phyloP scores from a whole-genome alignment of 2,113 vertebrate genomes.

The Halcyon malimbica region DNA sequence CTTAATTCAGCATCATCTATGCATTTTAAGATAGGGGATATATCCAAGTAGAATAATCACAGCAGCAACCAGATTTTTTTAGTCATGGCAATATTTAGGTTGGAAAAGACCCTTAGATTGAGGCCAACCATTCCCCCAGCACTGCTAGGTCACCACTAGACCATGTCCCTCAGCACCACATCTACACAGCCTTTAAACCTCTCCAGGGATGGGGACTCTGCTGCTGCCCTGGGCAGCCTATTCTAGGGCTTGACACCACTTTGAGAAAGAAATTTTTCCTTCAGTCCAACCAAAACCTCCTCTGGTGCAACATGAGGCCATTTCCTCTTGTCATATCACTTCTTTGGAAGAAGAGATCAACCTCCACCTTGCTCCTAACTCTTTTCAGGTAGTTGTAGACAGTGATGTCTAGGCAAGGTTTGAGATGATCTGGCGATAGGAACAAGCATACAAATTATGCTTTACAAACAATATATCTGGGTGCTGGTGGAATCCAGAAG shows the following conservation, averaged over 20 bases:
- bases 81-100: not conserved
- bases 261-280: not conserved
- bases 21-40: not conserved
- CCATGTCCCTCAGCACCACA: not conserved
- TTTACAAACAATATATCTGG: not conserved
- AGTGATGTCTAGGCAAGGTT: not conserved
- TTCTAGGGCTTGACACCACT: not conserved
- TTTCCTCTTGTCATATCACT: too few relatives aligned
- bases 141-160: not conserved
- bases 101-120: not conserved
- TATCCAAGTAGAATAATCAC: not conserved
- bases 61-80: not conserved
- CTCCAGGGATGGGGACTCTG: not conserved
- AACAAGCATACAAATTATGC: not conserved
- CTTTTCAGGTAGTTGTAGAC: not conserved
- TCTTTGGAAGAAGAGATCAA: not conserved
- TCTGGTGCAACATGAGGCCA: too few relatives aligned
- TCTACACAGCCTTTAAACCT: not conserved
- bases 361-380: not conserved
- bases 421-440: not conserved
- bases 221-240: not conserved
- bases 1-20: conserved; percentile 18
- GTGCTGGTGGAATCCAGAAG: not conserved
- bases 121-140: not conserved
- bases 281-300: not conserved